Conservation (phyloP, 2,113 vertebrate genomes). For the Sander vitreus region DNA sequence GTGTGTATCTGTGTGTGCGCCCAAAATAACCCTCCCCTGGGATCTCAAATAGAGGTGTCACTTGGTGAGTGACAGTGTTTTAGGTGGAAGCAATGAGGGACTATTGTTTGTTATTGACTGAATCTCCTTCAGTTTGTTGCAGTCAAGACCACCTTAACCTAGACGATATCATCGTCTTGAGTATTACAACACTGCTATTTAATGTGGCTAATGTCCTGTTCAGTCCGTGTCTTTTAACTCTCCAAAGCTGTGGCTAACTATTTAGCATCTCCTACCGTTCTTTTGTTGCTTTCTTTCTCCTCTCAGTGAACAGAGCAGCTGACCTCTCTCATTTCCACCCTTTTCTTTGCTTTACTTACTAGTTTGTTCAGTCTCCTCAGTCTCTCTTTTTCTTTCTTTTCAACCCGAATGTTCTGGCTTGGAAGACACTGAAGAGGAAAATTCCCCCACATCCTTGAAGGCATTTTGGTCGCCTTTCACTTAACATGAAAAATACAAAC, state of each 20-base stretch:
- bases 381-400: constrained; percentile 29
- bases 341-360: constrained; percentile 20
- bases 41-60: constrained; percentile 50
- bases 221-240: constrained; percentile 11
- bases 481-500: constrained; percentile 65
- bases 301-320: constrained; percentile 28
- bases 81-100: neutral
- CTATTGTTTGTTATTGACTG: constrained; percentile 26
- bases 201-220: neutral
- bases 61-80: constrained; percentile 37
- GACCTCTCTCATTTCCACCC: constrained; percentile 34
- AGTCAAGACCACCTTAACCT: no score
- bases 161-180: no score
- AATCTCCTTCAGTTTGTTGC: constrained; percentile 16
- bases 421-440: constrained; percentile 52
- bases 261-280: constrained; percentile 53
- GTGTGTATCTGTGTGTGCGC: constrained; percentile 37
- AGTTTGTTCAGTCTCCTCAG: constrained; percentile 23
- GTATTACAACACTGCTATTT: no score
- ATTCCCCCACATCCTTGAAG: constrained; percentile 56
- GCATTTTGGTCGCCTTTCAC: constrained; percentile 59
- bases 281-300: constrained; percentile 54
- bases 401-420: constrained; percentile 62
- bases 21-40: constrained; percentile 52
- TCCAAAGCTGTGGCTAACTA: constrained; percentile 16